Base-by-base conservation (phyloP, 2,797 vertebrate genomes). In the Parauchenoglanis punctatus region DNA sequence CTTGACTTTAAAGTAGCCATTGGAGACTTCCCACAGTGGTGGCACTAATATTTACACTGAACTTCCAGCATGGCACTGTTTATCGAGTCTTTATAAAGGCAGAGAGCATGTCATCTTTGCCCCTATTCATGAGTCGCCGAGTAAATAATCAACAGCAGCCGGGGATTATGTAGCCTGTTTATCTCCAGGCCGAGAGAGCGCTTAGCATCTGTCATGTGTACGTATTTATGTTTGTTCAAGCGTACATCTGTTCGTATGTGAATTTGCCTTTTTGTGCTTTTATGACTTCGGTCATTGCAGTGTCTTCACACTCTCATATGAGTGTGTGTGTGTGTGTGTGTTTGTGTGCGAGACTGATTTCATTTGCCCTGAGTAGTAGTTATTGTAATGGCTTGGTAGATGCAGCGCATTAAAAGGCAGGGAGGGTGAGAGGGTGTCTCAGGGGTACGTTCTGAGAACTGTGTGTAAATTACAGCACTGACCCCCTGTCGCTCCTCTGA, bases 41-140 rank as follows among this genome's bases (percentile, higher is more conserved):
- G 88, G 56, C 8, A 89, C 91, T 93, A 92, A 94, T 92, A 94
- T 94, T 93, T 91, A 85, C 86, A 89, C 88, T 88, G 88, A 77
- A 91, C 92, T 94, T 91, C 91, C 90, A 86, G 89, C 90, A 86
- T 75, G 87, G 58, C 82, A 87, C 46, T 90, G 84, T 94, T 92
- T 92, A 88, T 90, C 83, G 89, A 89, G 73, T 68, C 84, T 88
- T 88, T 90, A 85, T 86, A 87, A 86, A 85, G 8, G 68, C 91
- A 86, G 67, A 78, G 89, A 91, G 91, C 58, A 88, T 88, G 4
- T 85, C 65, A 92, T 92, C 88, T 89, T 84, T 87, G 80, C 78
- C 68, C 65, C 77, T 63, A 92, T 93, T 93, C 91, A 90, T 83
- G 90, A 93, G 92, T 90, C 87, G 83, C 87, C 81, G 82, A 92